Conservation (phyloP, 2,797 vertebrate genomes). For the Phylloscopus collybita region DNA sequence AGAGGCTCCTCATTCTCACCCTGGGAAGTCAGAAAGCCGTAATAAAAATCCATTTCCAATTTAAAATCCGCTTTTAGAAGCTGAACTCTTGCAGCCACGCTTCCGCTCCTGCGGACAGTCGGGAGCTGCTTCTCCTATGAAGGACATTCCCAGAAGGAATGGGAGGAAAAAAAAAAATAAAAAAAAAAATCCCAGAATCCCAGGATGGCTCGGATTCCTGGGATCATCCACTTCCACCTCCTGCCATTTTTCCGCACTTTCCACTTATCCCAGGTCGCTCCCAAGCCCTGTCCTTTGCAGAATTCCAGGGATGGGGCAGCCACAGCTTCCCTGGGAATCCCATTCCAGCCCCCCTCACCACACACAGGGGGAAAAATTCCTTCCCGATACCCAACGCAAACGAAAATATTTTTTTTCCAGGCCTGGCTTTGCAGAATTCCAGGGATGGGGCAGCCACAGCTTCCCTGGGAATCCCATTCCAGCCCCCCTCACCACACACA, state of each 20-base stretch:
- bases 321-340: not conserved
- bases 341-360: not conserved
- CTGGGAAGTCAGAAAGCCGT: not conserved
- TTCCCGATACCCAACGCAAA: not conserved
- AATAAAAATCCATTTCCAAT: not conserved
- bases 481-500: too few relatives aligned
- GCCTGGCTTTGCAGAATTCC: too few relatives aligned
- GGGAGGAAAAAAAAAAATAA: not conserved
- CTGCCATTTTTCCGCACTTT: not conserved
- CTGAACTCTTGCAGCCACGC: not conserved
- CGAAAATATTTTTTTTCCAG: not conserved
- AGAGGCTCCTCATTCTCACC: not conserved
- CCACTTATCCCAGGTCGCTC: not conserved
- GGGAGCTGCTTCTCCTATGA: not conserved
- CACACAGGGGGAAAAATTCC: not conserved
- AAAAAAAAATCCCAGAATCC: not conserved
- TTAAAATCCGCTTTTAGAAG: not conserved
- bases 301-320: not conserved
- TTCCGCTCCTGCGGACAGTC: not conserved
- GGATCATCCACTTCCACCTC: not conserved
- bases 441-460: too few relatives aligned
- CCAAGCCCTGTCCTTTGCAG: not conserved
- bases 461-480: too few relatives aligned
- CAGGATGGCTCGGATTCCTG: rapidly evolving
- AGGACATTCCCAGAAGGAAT: not conserved